Evolutionary conservation across 2,113 vertebrate species (phyloP), one percentile per base, ranked within the genome.

Genomic region (Ageneiosus marmoratus): DNA sequence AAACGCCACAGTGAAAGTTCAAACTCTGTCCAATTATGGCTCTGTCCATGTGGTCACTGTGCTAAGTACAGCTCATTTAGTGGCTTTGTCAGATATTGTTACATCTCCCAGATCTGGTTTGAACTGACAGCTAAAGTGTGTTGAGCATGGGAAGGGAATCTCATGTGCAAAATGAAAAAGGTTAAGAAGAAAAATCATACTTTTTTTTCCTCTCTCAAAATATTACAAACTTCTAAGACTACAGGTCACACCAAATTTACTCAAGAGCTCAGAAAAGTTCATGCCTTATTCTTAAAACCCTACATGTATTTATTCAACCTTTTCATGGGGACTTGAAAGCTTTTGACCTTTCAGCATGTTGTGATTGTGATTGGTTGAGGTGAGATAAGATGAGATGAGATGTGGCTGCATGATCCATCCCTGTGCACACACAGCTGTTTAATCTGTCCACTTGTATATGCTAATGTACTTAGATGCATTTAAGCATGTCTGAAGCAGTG

Each of bases 81-180:
- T 83, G 70, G 83, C 56, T 83, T 65, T 77, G 65, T 86, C 78
- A 77, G 22, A 86, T n/a, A 79, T 63, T 63, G 72, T 76, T 77
- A 69, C 29, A 44, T 86, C 63, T 76, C 79, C 58, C n/a, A 20
- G 55, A 32, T 67, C 72, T 72, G 75, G 67, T 72, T n/a, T 74
- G 34, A 51, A 56, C 62, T 84, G 82, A 86, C 78, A 83, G 80
- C 56, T 55, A 67, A 69, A 76, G 77, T 75, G 77, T 60, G 78
- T 58, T 81, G n/a, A n/a, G 29, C 73, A 48, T 32, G 73, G 29
- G 12, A 48, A 44, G 46, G 63, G 77, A 77, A 27, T 51, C 63
- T 58, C n/a, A 58, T 32, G 8, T 55, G 62, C 65, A 37, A n/a
- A 72, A 24, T 55, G 29, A 29, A 69, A 65, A 29, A 27, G 37